phyloP scores from a whole-genome alignment of 2,888 invertebrate species.

The Philereme vetulata region DNA sequence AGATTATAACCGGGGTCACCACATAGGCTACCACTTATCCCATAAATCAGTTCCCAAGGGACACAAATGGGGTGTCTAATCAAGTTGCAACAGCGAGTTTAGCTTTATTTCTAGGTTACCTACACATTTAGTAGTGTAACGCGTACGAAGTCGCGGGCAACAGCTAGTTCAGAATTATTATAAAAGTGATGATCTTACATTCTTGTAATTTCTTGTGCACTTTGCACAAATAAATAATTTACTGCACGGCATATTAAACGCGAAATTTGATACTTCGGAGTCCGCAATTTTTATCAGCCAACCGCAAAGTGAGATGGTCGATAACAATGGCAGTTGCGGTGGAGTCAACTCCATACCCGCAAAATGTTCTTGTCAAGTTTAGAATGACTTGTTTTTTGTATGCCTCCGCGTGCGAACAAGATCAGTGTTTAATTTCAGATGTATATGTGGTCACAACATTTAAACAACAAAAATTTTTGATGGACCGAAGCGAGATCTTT shows the following conservation, averaged over 20 bases:
- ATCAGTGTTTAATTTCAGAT: slow-evolving; percentile 15
- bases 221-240: slow-evolving; percentile 17
- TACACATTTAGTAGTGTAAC: too few species aligned
- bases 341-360: slow-evolving; percentile 16
- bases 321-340: slow-evolving; percentile 37
- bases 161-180: too few species aligned
- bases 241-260: slow-evolving; percentile 22
- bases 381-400: slow-evolving; percentile 13
- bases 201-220: background rate
- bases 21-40: too few species aligned
- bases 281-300: slow-evolving; percentile 31
- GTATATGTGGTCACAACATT: slow-evolving; percentile 13
- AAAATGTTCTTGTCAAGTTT: slow-evolving; percentile 26
- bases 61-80: too few species aligned
- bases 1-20: too few species aligned
- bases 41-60: too few species aligned
- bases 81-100: too few species aligned
- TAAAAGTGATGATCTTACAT: too few species aligned
- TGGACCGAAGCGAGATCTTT: too few species aligned
- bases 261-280: slow-evolving; percentile 31
- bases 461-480: background rate
- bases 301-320: slow-evolving; percentile 39
- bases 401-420: slow-evolving; percentile 15
- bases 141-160: too few species aligned
- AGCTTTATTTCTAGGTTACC: too few species aligned